phyloP scores from a whole-genome alignment of 2,113 vertebrate genomes.

The Xiphophorus couchianus region DNA sequence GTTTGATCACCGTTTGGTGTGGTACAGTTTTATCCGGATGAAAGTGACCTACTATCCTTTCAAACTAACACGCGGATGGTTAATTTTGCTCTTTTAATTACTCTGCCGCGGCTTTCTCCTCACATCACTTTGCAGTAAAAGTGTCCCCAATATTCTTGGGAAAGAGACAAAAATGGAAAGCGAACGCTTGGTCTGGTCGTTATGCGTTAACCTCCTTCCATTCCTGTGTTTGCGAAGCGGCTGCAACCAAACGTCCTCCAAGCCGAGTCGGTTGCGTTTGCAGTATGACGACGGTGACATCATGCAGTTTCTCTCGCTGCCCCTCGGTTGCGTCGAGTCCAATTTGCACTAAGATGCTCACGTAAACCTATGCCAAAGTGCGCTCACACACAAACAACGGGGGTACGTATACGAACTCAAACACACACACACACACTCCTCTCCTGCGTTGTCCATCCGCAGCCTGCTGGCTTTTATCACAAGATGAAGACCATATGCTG shows the following conservation, averaged over 20 bases:
- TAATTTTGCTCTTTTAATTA: conserved; percentile 39
- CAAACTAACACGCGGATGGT: conserved; percentile 24
- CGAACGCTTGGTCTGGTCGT: conserved; percentile 28
- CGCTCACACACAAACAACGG: conserved; percentile 7
- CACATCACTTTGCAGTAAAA: conserved; percentile 17
- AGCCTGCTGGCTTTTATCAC: conserved; percentile 69
- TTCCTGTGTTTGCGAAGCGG: conserved; percentile 29
- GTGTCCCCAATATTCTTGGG: conserved; percentile 25
- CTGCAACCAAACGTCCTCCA: conserved; percentile 45
- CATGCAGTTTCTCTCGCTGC: conserved; percentile 64
- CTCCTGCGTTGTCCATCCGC: conserved; percentile 49
- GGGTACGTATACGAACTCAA: not conserved
- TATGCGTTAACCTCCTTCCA: conserved; percentile 39
- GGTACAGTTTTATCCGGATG: conserved; percentile 7
- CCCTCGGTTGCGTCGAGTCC: conserved; percentile 56
- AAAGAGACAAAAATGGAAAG: conserved; percentile 31
- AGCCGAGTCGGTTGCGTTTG: conserved; percentile 59
- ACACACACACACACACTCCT: conserved; percentile 7
- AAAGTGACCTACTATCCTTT: conserved; percentile 27
- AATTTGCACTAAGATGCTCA: conserved; percentile 68
- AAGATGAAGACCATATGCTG: conserved; percentile 78
- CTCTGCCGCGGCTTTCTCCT: not conserved
- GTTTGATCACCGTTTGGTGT: not conserved
- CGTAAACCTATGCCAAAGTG: conserved; percentile 34
- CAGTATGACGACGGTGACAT: conserved; percentile 70